Base-by-base conservation (phyloP, 2,888 invertebrate genomes). In the Hololepta plana region DNA sequence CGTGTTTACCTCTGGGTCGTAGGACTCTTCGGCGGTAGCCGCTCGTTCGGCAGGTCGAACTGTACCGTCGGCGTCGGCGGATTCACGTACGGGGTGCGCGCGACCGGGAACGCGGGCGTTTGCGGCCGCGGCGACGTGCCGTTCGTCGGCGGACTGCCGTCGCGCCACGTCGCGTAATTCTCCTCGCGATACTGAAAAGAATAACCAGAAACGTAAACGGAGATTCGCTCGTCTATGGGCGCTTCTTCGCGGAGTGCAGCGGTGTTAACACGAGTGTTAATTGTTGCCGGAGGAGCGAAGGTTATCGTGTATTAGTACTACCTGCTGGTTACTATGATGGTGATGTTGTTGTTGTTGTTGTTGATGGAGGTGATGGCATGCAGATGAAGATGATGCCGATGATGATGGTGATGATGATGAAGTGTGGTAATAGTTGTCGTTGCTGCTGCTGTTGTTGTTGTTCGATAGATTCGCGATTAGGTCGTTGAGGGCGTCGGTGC, bases 71-170 rank as follows among this genome's bases (percentile, higher is more conserved):
- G 71, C 30, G 67, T 68, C 30, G 74, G 69, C 23, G 72, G 65
- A 45, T 79, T 76, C 46, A 79, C 80, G 38, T 72, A 73, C 59
- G 87, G 88, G 4, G 87, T 88, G 42, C 84, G 72, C 30, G 87
- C 85, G 28, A 87, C 84, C 32, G 93, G 91, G 62, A 93, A 93
- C 28, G 82, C 81, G 21, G 93, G 91, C 12, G 91, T 91, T 50
- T 84, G 82, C 13, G 87, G 82, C 32, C 84, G 65, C 34, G 67
- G 63, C 15, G 59, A 60, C 21, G 54, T 50, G 27, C 62, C 60
- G 33, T 57, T 58, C n/a, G n/a, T 59, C 62, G 34, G 57, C 58
- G 22, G 67, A 66, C 39, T 62, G 60, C 16, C 27, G 29, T 64
- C 55, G 35, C 72, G 64, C 63, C 72, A 73, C 49, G 73, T 35